Evolutionary conservation across 92 coral and sea anemone genomes (phyloP).

Genomic region (Heteractis magnifica): DNA sequence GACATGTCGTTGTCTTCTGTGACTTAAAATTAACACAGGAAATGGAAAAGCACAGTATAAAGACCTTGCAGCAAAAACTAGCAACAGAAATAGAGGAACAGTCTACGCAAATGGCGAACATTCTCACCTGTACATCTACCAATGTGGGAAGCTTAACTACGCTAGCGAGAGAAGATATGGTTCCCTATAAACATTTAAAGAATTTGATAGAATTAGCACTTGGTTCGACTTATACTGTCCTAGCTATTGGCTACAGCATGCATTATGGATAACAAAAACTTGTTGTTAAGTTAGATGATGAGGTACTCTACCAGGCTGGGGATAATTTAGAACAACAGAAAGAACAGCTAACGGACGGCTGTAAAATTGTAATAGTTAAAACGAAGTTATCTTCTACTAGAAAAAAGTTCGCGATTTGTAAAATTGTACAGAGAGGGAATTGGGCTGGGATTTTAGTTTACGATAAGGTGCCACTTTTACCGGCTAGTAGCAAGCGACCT

Average conservation of each 20-base stretch:
- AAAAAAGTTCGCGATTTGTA: too few relatives aligned
- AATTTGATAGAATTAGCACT: constrained; percentile 22
- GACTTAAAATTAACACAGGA: constrained; percentile 1
- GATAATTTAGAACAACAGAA: constrained; percentile 15
- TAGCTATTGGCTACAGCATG: constrained; percentile 18
- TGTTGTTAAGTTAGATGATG: constrained; percentile 23
- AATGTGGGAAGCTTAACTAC: too few relatives aligned
- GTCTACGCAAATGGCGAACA: too few relatives aligned
- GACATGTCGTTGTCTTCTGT: constrained; percentile 39
- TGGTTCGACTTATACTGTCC: constrained; percentile 15
- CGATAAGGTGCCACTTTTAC: too few relatives aligned
- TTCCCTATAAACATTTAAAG: not conserved
- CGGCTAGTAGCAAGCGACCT: too few relatives aligned
- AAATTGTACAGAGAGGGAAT: too few relatives aligned
- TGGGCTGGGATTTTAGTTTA: too few relatives aligned
- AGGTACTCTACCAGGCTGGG: not conserved
- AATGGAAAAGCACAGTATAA: constrained; percentile 13
- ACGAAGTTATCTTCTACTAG: too few relatives aligned
- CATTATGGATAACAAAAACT: constrained; percentile 28
- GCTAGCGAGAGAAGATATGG: constrained; percentile 13
- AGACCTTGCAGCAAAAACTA: not conserved
- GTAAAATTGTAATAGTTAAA: too few relatives aligned
- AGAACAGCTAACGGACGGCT: constrained; percentile 24
- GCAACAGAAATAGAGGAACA: too few relatives aligned
- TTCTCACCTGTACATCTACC: too few relatives aligned